Percentiles rank a stretch among this genome's conserved stretches.
These are phyloP conservation scores for Salarias fasciatus DNA, from an alignment of 2,797 vertebrate genomes.

Conservation along the genomic window DNA sequence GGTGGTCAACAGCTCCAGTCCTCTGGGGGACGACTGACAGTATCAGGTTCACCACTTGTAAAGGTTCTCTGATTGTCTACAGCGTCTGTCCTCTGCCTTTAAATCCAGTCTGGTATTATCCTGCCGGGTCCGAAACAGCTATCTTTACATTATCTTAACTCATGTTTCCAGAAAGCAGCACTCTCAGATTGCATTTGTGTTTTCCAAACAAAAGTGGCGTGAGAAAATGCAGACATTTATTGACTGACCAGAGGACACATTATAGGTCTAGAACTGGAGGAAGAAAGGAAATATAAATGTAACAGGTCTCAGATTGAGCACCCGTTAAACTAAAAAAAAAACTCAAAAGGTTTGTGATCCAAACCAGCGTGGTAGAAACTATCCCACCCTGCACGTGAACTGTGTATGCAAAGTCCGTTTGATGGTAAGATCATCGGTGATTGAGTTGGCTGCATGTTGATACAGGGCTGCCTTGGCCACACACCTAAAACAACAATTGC, in stretches of 20 bases:
- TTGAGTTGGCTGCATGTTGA: conserved; percentile 43
- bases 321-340: no score
- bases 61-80: conserved; percentile 4
- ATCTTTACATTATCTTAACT: conserved; percentile 3
- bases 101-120: conserved; percentile 2
- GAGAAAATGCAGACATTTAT: background rate
- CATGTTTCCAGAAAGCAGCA: conserved; percentile 3
- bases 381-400: background rate
- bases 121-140: conserved; percentile 14
- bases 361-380: no score
- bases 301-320: no score
- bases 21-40: conserved; percentile 9
- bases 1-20: background rate
- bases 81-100: background rate
- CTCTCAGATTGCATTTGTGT: conserved; percentile 10
- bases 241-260: background rate
- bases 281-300: no score
- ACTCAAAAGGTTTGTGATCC: no score
- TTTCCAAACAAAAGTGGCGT: background rate
- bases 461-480: conserved; percentile 50
- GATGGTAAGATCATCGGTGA: conserved; percentile 1
- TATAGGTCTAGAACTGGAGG: background rate
- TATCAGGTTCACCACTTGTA: conserved; percentile 27
- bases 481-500: conserved; percentile 61
- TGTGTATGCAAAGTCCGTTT: no score